Evolutionary conservation across 2,888 invertebrate species (phyloP), one percentile per base, ranked within the genome.

Genomic region (Phyllotreta striolata): DNA sequence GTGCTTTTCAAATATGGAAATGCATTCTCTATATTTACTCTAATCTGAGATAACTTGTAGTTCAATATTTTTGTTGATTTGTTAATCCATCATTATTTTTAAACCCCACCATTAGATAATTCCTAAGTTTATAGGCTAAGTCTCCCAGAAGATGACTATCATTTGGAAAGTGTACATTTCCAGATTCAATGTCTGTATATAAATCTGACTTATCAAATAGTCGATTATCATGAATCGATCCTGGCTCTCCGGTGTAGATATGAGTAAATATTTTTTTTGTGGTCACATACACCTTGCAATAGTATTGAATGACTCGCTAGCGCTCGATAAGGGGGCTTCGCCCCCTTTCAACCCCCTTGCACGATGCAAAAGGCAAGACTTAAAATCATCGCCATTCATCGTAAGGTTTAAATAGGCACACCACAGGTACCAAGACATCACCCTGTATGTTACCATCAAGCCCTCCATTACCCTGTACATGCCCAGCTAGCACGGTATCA

Each of bases 1-100:
- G 71, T 38, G 24, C 73, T 69, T 64, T 64, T 73, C 72, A 55
- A 73, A 71, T 35, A 39, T 38, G 13, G n/a, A n/a, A n/a, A n/a
- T n/a, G n/a, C n/a, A n/a, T n/a, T n/a, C n/a, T n/a, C n/a, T n/a
- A n/a, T n/a, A n/a, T n/a, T n/a, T n/a, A 66, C 69, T 13, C 70
- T 46, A 3, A 24, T 14, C 59, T 72, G 62, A 54, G 55, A 64
- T 44, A 68, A 54, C 6, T 56, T 66, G 6, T 55, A 10, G 64
- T 71, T 68, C 52, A 66, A 70, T 35, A 69, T 61, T 67, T 70
- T 63, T 71, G 64, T 4, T 59, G 40, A 8, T 14, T 10, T 12
- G 55, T 63, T 43, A 67, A 55, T 14, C 49, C 24, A 1, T 62
- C 62, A 63, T 52, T 62, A 61, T 70, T 47, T 61, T 64, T 69